Evolutionary conservation across 2,797 vertebrate species (phyloP).

Genomic region (Rhinella marina): DNA sequence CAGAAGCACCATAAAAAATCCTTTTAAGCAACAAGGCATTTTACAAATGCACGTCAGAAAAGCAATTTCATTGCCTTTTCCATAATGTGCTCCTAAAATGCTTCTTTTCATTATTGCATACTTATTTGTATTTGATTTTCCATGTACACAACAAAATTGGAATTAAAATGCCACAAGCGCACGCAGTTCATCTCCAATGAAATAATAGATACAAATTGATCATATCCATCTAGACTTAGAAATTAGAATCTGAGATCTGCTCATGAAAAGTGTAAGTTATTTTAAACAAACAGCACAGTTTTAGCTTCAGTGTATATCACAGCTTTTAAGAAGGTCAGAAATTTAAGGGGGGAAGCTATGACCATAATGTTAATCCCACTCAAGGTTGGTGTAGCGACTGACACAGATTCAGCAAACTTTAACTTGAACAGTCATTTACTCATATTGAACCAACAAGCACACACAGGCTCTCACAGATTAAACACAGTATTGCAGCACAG

Average conservation of each 20-base stretch:
- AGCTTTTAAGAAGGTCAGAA: neutral
- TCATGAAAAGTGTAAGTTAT: neutral
- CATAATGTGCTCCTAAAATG: conserved; percentile 46
- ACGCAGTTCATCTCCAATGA: neutral
- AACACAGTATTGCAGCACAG: too few species aligned
- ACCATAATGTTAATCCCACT: too few species aligned
- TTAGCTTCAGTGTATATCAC: neutral
- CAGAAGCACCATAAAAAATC: conserved; percentile 36
- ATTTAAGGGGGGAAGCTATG: too few species aligned
- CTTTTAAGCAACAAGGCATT: conserved; percentile 48
- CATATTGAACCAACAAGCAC: too few species aligned
- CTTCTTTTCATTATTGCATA: conserved; percentile 50
- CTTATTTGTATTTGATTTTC: conserved; percentile 39
- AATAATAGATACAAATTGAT: conserved; percentile 23
- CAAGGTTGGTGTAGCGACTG: too few species aligned
- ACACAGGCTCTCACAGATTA: too few species aligned
- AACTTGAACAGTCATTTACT: too few species aligned
- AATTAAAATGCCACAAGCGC: conserved; percentile 35
- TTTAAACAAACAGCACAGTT: neutral
- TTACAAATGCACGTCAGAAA: conserved; percentile 48
- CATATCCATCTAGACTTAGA: neutral
- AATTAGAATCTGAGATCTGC: neutral
- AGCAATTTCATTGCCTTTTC: conserved; percentile 50
- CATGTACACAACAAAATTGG: conserved; percentile 36
- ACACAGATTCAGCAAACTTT: too few species aligned